A percentile compares a stretch with the other conserved stretches of the same genome.
phyloP scores from a whole-genome alignment of 2,797 vertebrate genomes.

The Tadarida brasiliensis region DNA sequence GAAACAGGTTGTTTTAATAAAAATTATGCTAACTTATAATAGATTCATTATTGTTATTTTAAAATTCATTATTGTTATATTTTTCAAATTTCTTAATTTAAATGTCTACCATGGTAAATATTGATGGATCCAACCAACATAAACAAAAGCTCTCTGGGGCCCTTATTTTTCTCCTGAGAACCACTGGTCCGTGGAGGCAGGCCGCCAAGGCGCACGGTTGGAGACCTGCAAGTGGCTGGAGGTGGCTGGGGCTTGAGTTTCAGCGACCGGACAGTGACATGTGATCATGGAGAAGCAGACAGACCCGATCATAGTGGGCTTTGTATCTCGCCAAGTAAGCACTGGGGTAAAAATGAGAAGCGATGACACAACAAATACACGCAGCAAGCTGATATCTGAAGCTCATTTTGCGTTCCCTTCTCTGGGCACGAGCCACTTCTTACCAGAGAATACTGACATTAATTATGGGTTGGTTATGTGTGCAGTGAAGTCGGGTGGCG shows the following conservation, averaged over 20 bases:
- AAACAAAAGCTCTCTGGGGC: background rate
- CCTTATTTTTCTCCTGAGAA: background rate
- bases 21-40: background rate
- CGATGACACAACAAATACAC: accelerated
- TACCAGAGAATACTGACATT: background rate
- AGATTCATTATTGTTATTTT: background rate
- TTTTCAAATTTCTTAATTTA: conserved; percentile 32
- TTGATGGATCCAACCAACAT: background rate
- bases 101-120: background rate
- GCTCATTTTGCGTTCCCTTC: background rate
- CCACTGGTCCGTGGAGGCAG: background rate
- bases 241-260: background rate
- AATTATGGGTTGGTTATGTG: background rate
- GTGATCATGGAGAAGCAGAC: background rate
- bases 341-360: background rate
- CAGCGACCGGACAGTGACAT: background rate
- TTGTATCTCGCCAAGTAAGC: accelerated
- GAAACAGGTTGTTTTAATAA: conserved; percentile 5
- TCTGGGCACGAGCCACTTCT: background rate
- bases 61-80: background rate
- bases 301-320: background rate
- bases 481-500: background rate
- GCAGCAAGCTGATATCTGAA: background rate
- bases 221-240: background rate
- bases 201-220: accelerated